Evolutionary conservation across 2,113 vertebrate genomes (phyloP), one percentile per base, ranked within the genome.

Genomic region (Sciurus niger): DNA sequence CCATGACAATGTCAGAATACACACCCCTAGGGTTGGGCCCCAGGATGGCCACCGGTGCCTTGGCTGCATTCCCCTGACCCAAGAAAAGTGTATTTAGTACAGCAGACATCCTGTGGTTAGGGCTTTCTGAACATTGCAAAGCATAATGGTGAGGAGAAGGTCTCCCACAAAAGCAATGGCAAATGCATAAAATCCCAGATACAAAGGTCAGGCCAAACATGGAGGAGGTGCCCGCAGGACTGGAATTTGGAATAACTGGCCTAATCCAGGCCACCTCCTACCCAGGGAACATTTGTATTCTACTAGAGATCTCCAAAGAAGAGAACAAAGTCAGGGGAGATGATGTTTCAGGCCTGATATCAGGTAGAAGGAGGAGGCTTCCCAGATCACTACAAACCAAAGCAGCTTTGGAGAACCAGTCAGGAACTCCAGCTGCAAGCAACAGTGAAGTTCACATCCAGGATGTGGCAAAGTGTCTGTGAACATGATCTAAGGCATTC

Each of bases 31-130:
- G 34, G 20, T 13, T 18, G 3, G 55, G 34, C 34, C 73, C 13
- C 67, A 7, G 55, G 18, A 2, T 7, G 30, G 79, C 8, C 51
- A 46, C 28, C 6, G 4, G 60, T 13, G 24, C 58, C 48, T 34
- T 10, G 6, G 34, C 30, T 51, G n/a, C 14, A 7, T 34, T 53
- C 48, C n/a, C 46, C 40, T 20, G 6, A 30, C 63, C 48, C 51
- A 24, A 34, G 4, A 17, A 58, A 37, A 7, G 0, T 9, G 0
- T 18, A 14, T 24, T 22, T 11, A 28, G 60, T 58, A 30, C 48
- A n/a, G 24, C 53, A 58, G 4, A 30, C 32, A 11, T 53, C 48
- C 28, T 32, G 34, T 7, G 6, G 11, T 24, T 37, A 17, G 4
- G 16, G 16, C n/a, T 11, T 53, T 32, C 13, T 37, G 40, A 32